phyloP scores from a whole-genome alignment of 1,140 invertebrate genomes.

The Brachionus paranguensis region DNA sequence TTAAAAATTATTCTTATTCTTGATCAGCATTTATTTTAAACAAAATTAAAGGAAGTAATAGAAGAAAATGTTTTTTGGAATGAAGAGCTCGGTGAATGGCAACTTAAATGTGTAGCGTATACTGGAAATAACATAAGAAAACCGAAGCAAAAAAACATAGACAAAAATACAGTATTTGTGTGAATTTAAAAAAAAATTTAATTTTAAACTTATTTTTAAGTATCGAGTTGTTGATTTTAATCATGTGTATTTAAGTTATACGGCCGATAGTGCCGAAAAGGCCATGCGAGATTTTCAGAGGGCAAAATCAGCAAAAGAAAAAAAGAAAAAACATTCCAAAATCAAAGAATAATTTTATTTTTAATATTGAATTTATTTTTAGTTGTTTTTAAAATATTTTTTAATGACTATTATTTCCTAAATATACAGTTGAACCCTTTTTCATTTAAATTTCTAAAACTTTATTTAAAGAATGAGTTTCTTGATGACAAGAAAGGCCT shows the following conservation, averaged over 20 bases:
- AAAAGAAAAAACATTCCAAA: conserved; percentile 21
- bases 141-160: conserved; percentile 25
- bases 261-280: conserved; percentile 52
- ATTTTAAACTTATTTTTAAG: neutral
- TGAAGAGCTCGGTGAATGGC: conserved; percentile 96
- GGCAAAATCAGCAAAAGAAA: conserved; percentile 16
- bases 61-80: conserved; percentile 89
- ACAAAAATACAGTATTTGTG: conserved; percentile 14
- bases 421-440: neutral
- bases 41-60: conserved; percentile 66
- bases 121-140: conserved; percentile 97
- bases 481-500: no score
- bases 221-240: conserved; percentile 51
- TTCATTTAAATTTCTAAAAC: no score
- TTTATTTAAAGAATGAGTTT: no score
- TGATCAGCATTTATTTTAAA: neutral
- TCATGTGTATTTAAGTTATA: conserved; percentile 56
- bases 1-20: neutral
- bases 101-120: conserved; percentile 93
- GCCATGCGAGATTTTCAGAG: conserved; percentile 34
- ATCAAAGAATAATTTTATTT: neutral
- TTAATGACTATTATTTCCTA: neutral
- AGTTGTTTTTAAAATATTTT: neutral
- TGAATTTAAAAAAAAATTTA: no score
- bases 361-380: neutral